Base-by-base conservation (phyloP, 2,797 vertebrate species). In the Capromys pilorides region DNA sequence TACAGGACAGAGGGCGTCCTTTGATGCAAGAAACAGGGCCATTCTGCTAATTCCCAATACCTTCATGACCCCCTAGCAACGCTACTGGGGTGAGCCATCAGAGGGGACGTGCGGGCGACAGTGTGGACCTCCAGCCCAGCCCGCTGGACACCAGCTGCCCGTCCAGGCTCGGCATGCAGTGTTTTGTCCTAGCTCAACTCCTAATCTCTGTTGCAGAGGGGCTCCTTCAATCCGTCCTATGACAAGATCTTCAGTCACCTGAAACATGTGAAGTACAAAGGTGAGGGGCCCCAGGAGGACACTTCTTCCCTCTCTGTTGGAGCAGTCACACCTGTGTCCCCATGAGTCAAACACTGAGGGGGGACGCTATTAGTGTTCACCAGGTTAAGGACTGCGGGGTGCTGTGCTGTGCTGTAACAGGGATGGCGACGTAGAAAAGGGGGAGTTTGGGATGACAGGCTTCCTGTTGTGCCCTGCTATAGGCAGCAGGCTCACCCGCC, bases 211-310 rank as follows among this genome's bases (percentile, higher is more conserved):
- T 96, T 98, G 41, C 98, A 99, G 99, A 96, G 98, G 41, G 99
- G 99, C 51, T 95, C 98, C 41, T 99, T 99, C 97, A 99, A 98
- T 96, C 99, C 99, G 5, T 98, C 98, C 21, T 99, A 99, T 24
- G 98, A 99, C 51, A 98, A 98, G 86, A 99, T 99, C 97, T 98
- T 99, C 95, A 98, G 97, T 97, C 98, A 99, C 95, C 97, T 99
- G 95, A 97, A 96, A 83, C 98, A 98, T 0, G 98, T 99, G 82
- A 99, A 98, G 97, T 99, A 99, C 98, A 99, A 98, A 97, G 99
- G 99, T 99, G 95, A 98, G 98, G 91, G 59, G 64, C 49, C 51
- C 81, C 39, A 62, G 57, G 62, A 62, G 57, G 62, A 3, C 81
- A 45, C 85, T 41, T 7, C 26, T 31, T 86, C 2, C 1, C 3